Base-by-base conservation (phyloP, 2,888 invertebrate species). In the Sphaerophoria taeniata region DNA sequence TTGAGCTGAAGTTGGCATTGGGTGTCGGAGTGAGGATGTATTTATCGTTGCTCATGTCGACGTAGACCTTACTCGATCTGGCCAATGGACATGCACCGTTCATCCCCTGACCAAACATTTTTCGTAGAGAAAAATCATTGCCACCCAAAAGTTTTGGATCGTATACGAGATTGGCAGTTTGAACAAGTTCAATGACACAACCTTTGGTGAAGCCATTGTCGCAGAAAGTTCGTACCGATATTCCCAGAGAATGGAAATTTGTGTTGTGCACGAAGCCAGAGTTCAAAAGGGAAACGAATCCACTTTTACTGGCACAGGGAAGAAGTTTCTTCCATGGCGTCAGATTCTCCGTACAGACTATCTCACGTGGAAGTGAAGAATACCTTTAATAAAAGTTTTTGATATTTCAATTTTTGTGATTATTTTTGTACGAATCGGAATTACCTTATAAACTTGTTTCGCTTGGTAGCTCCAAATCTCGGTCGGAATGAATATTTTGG, bases 301-400 rank as follows among this genome's bases (percentile, higher is more conserved):
- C 99, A 89, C 95, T 94, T 91, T 94, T 96, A n/a, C 96, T 96
- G 91, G 97, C 96, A 92, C 99, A 99, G 0, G 99, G 99, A 58
- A 99, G 92, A 4, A 99, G 93, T 91, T 99, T 99, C 90, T 98
- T 98, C 96, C 99, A 99, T 0, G 99, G 99, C 12, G 99, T 99
- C 88, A 99, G 93, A 93, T 99, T 99, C 93, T 99, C 99, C 0
- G 99, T 99, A 90, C 99, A 99, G 4, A 99, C 98, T 88, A 98
- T 97, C 93, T 99, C 99, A 87, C 97, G 94, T 0, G 99, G 98
- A 82, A 99, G 92, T n/a, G 97, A 95, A 0, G 98, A 96, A 93
- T 98, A 99, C 88, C 97, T 88, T n/a, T n/a, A n/a, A n/a, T n/a
- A n/a, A n/a, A n/a, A n/a, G n/a, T n/a, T n/a, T n/a, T n/a, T n/a